Conservation (phyloP, 2,113 vertebrate genomes). For the Gobius niger region DNA sequence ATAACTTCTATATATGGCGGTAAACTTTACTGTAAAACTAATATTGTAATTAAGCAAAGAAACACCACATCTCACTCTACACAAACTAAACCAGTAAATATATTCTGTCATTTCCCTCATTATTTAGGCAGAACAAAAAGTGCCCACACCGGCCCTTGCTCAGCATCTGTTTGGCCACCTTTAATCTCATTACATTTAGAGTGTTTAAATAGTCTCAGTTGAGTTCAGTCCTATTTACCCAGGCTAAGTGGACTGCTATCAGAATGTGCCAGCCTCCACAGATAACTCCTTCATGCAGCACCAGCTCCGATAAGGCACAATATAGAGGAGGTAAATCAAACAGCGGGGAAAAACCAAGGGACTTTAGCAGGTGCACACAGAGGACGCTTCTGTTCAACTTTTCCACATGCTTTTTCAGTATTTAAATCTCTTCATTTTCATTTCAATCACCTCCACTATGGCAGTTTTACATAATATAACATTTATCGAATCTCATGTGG, state of each 20-base stretch:
- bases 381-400: conserved; percentile 14
- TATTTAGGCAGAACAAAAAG: conserved; percentile 22
- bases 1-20: no score
- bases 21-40: not conserved
- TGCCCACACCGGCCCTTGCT: conserved; percentile 31
- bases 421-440: not conserved
- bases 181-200: conserved; percentile 73
- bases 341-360: conserved; percentile 38
- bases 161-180: conserved; percentile 65
- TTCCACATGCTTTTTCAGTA: conserved; percentile 6
- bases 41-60: not conserved
- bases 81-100: not conserved
- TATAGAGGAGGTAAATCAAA: conserved; percentile 57
- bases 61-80: not conserved
- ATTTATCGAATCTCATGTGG: no score
- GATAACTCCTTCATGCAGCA: conserved; percentile 70
- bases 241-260: conserved; percentile 67
- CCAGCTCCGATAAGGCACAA: conserved; percentile 58
- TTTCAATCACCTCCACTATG: not conserved
- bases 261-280: conserved; percentile 59
- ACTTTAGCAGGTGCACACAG: conserved; percentile 21
- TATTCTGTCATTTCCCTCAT: conserved; percentile 21
- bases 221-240: conserved; percentile 74
- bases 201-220: conserved; percentile 77
- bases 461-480: conserved; percentile 4